Evolutionary conservation across 2,888 invertebrate species (phyloP).

Genomic region (Trichopria drosophilae): DNA sequence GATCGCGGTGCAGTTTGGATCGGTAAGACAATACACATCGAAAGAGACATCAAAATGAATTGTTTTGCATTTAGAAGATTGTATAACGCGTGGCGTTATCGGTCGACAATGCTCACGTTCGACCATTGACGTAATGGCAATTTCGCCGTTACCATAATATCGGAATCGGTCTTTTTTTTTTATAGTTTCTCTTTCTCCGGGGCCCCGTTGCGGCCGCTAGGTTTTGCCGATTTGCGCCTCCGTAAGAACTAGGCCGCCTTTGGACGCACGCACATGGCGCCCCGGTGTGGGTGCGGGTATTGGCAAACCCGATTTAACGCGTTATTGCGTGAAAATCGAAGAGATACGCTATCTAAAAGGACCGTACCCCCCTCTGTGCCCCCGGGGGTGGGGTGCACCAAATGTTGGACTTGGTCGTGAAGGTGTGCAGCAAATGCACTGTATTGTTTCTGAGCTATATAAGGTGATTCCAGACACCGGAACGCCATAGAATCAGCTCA

Average conservation of each 20-base stretch:
- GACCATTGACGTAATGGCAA: conserved; percentile 24
- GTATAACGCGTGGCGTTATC: conserved; percentile 15
- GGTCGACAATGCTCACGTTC: conserved; percentile 29
- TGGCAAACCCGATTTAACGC: too few species aligned
- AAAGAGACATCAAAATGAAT: conserved; percentile 1
- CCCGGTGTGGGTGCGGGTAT: too few species aligned
- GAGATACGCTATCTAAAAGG: conserved; percentile 1
- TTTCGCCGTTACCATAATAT: conserved; percentile 15
- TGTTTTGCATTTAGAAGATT: conserved; percentile 11
- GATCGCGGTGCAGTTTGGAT: too few species aligned
- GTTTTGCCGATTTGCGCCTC: too few species aligned
- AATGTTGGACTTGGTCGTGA: neutral
- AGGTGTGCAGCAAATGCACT: neutral
- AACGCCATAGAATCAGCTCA: conserved; percentile 36
- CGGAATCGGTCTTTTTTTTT: conserved; percentile 8
- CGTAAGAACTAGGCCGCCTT: too few species aligned
- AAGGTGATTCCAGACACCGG: conserved; percentile 37
- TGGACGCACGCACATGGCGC: too few species aligned
- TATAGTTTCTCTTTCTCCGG: neutral
- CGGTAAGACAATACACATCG: too few species aligned
- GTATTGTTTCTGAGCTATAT: conserved; percentile 46
- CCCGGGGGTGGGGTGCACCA: too few species aligned
- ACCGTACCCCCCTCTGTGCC: neutral
- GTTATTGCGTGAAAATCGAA: conserved; percentile 28
- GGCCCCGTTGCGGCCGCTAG: too few species aligned